Evolutionary conservation across 2,797 vertebrate genomes (phyloP).

Genomic region (Liasis olivaceus): DNA sequence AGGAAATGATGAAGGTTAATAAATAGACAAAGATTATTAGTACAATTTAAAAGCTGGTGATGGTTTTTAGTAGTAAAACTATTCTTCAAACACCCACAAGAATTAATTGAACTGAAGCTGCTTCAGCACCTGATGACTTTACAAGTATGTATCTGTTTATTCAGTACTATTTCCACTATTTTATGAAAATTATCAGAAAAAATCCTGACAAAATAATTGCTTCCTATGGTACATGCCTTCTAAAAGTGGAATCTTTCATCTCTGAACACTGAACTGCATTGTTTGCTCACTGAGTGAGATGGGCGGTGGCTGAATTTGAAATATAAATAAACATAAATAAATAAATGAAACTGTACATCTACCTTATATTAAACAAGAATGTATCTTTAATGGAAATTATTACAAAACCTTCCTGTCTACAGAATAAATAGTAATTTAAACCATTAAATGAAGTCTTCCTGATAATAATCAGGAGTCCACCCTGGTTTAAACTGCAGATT

Average conservation of each 20-base stretch:
- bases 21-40: not conserved
- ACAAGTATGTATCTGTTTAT: not conserved
- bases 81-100: not conserved
- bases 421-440: not conserved
- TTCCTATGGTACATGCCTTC: not conserved
- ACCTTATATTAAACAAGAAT: not conserved
- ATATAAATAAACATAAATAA: no score
- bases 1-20: not conserved
- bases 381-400: not conserved
- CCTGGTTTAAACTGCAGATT: not conserved
- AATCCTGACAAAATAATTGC: not conserved
- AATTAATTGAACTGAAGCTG: not conserved
- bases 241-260: not conserved
- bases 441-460: not conserved
- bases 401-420: not conserved
- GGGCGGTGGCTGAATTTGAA: no score
- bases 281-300: no score
- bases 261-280: not conserved
- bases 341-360: not conserved
- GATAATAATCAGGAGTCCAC: not conserved
- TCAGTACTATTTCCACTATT: not conserved
- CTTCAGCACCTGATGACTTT: not conserved
- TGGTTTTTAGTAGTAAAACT: not conserved
- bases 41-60: not conserved
- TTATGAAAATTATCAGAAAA: not conserved